Evolutionary conservation across 53 echinoderm and acorn worm genomes (phyloP).

Genomic region (Luidia sarsii): DNA sequence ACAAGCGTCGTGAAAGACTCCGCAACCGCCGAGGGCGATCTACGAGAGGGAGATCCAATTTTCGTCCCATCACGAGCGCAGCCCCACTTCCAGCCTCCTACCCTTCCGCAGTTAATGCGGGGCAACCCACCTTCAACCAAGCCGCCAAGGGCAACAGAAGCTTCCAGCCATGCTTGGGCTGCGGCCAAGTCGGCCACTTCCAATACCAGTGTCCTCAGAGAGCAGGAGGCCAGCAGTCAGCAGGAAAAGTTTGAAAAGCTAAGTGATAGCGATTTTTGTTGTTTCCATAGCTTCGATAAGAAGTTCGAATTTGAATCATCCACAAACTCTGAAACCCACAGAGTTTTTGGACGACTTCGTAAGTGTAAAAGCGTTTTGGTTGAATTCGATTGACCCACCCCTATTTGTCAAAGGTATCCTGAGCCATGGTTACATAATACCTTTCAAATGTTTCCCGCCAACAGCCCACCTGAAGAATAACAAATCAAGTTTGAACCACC

Average conservation of each 20-base stretch:
- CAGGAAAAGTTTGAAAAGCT: background rate
- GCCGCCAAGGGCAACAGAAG: too few species aligned
- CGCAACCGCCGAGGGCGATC: too few species aligned
- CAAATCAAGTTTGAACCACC: constrained; percentile 24
- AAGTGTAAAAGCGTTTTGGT: constrained; percentile 7
- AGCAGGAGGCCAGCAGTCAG: background rate
- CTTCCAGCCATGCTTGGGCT: background rate
- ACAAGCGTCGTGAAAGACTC: too few species aligned
- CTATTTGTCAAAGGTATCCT: constrained; percentile 39
- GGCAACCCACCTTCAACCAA: background rate
- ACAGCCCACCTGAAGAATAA: constrained; percentile 2
- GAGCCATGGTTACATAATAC: constrained; percentile 30
- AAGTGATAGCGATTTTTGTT: constrained; percentile 9
- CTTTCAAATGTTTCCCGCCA: background rate
- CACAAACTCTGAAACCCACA: background rate
- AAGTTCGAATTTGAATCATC: background rate
- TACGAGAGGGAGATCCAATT: too few species aligned
- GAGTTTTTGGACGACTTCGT: background rate
- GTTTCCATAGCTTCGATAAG: background rate
- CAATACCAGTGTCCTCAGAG: constrained; percentile 31
- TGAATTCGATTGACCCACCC: constrained; percentile 16
- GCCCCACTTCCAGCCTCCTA: background rate
- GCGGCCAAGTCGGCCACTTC: background rate
- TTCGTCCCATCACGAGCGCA: too few species aligned
- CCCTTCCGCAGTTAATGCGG: background rate